Conservation (phyloP, 2,888 invertebrate genomes). For the Megaustenia siamemsis region DNA sequence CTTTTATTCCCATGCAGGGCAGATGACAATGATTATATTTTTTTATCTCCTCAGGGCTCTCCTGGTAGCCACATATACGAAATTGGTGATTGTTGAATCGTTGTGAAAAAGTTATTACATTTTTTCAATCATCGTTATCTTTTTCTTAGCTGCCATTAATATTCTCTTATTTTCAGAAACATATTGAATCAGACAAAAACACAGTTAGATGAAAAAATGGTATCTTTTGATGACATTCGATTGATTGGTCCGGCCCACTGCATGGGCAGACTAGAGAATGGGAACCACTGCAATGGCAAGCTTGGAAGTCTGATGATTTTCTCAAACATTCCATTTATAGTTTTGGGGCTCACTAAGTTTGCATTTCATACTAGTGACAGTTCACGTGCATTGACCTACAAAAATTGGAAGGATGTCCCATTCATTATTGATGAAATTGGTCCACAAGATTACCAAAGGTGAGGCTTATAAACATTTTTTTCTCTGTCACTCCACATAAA, state of each 20-base stretch:
- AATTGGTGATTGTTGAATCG: no score
- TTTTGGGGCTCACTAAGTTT: not conserved
- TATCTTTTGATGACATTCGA: not conserved
- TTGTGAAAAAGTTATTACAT: no score
- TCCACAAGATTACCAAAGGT: slow-evolving; percentile 33
- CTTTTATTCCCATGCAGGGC: no score
- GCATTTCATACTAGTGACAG: not conserved
- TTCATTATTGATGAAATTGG: slow-evolving; percentile 31
- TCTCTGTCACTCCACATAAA: not conserved
- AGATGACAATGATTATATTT: no score
- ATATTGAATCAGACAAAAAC: slow-evolving; percentile 5
- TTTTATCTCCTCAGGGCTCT: no score
- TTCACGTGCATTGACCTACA: not conserved
- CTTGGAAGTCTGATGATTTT: slow-evolving; percentile 32
- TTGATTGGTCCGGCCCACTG: not conserved
- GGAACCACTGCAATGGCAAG: not conserved
- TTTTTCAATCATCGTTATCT: no score
- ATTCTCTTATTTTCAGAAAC: not conserved
- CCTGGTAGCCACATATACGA: no score
- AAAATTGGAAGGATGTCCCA: slow-evolving; percentile 46
- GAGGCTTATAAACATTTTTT: not conserved
- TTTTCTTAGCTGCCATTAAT: not conserved
- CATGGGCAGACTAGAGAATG: not conserved
- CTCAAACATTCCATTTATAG: slow-evolving; percentile 24
- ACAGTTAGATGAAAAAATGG: not conserved